A percentile compares a stretch with the other conserved stretches of the same genome.
Evolutionary conservation across 2,888 invertebrate species (phyloP).

Genomic region (Harpalus rubripes): DNA sequence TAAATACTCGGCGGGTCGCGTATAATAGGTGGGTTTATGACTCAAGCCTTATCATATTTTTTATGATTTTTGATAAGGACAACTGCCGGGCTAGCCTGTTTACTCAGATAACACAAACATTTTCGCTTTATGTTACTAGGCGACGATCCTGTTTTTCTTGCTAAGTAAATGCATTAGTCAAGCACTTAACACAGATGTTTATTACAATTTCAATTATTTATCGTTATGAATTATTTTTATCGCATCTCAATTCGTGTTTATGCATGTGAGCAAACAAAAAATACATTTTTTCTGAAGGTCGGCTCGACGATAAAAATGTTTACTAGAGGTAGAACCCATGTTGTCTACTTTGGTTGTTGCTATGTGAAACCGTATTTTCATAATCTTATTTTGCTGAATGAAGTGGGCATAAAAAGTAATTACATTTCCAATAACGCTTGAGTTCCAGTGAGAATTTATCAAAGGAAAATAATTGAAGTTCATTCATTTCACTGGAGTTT

Average conservation of each 20-base stretch:
- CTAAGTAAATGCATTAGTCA: conserved; percentile 27
- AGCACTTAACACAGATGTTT: conserved; percentile 2
- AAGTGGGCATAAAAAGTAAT: conserved; percentile 5
- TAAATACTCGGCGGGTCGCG: neutral
- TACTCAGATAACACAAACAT: conserved; percentile 33
- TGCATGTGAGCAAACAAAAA: conserved; percentile 6
- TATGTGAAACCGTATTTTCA: conserved; percentile 12
- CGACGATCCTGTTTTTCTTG: conserved; percentile 43
- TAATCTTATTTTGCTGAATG: conserved; percentile 21
- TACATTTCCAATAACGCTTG: conserved; percentile 22
- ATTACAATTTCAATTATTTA: conserved; percentile 28
- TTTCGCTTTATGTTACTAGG: conserved; percentile 31
- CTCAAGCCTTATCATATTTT: conserved; percentile 39
- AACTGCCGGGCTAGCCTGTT: conserved; percentile 51
- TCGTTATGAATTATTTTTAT: conserved; percentile 14
- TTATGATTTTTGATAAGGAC: conserved; percentile 32
- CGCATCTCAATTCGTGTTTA: conserved; percentile 37
- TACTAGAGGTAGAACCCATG: conserved; percentile 18
- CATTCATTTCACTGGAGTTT: neutral
- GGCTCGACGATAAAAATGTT: conserved; percentile 27
- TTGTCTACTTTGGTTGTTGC: conserved; percentile 45
- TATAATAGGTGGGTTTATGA: conserved; percentile 22
- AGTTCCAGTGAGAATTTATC: conserved; percentile 28
- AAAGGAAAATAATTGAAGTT: conserved; percentile 45
- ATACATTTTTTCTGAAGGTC: conserved; percentile 33